Base-by-base conservation (phyloP, 2,113 vertebrate genomes). In the Jaculus jaculus region DNA sequence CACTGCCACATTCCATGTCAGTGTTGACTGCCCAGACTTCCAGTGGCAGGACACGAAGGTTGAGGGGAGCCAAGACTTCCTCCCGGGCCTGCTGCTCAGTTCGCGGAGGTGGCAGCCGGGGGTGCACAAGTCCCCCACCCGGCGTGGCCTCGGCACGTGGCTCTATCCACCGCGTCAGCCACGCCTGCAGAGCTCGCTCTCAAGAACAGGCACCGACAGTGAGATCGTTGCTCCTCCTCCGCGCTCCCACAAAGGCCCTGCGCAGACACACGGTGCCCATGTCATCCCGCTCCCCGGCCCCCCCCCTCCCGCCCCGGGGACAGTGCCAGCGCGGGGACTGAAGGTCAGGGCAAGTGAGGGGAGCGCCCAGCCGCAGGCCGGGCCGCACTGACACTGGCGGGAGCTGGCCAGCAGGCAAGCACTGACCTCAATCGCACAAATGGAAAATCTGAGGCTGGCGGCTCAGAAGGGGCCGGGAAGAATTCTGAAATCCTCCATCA, bases 381-480 rank as follows among this genome's bases (percentile, higher is more conserved):
- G 42, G 42, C 42, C 8, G 42, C 1, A 10, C 54, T 39, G 8
- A 12, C 24, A 21, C 30, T 54, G 7, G n/a, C 1, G 0, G 78
- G 88, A 74, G 78, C 73, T 30, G 0, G 39, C 90, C 90, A 66
- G 58, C 32, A 66, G 12, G 89, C 92, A 80, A 12, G 90, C 71
- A 0, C 84, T 89, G 93, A 93, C 88, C 92, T 91, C 92, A 82
- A 16, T 58, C 37, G 0, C 86, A 86, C 72, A 65, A 92, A 91
- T 84, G 94, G 92, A 93, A 96, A 96, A 89, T 91, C 72, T 96
- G 95, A 95, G 96, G 80, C 84, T 54, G 77, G 4, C 0, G 13
- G 75, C 89, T 26, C 90, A 90, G 84, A 73, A 84, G 81, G 90
- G 86, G 77, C 87, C 0, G 0, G 72, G 63, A 94, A 87, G 80